Percentiles rank a stretch among this genome's conserved stretches.
Evolutionary conservation across 2,797 vertebrate genomes (phyloP).

Genomic region (Chiloscyllium punctatum): DNA sequence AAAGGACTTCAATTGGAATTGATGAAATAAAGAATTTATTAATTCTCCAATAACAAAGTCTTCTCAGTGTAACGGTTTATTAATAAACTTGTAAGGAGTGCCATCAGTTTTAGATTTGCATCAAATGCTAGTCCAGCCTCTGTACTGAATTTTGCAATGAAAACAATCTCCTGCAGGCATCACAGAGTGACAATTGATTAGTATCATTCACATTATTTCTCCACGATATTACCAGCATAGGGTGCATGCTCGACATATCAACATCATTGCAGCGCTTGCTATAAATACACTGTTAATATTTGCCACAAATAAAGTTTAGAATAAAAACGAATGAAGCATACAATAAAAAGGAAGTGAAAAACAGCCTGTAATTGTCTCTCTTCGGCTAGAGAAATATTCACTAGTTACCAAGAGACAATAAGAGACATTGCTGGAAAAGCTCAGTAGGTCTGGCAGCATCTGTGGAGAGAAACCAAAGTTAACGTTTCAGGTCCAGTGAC

Average conservation of each 20-base stretch:
- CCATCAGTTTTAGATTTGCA: neutral
- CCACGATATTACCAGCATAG: neutral
- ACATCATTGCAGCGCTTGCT: neutral
- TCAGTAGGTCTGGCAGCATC: too few species aligned
- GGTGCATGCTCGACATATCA: neutral
- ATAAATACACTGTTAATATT: constrained; percentile 9
- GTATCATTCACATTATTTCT: neutral
- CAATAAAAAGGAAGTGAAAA: neutral
- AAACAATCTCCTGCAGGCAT: neutral
- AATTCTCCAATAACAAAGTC: neutral
- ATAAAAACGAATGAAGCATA: neutral
- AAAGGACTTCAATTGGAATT: neutral
- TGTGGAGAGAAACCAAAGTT: too few species aligned
- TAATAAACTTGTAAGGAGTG: neutral
- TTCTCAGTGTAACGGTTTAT: neutral
- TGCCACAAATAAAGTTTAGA: neutral
- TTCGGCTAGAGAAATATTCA: neutral
- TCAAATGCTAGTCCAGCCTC: neutral
- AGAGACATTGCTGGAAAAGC: too few species aligned
- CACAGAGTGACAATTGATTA: neutral
- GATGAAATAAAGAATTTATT: neutral
- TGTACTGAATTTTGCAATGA: neutral
- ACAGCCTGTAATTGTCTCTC: neutral
- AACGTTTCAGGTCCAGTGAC: too few species aligned
- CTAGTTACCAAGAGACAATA: neutral